phyloP scores from a whole-genome alignment of 2,113 vertebrate genomes.

The Tiliqua scincoides region DNA sequence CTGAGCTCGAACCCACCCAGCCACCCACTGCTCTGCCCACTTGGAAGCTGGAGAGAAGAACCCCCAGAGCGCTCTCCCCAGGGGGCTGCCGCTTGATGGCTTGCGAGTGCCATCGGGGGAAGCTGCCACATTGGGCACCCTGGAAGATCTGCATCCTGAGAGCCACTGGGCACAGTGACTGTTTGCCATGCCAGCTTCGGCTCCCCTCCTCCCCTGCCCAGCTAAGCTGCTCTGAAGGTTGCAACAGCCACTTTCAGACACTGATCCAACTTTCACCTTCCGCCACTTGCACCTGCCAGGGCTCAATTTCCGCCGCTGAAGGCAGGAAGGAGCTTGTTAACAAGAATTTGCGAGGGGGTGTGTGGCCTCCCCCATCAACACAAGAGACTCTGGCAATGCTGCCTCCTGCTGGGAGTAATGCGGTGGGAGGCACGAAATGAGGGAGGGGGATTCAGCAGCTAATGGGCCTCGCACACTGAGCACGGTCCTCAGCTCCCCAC shows the following conservation, averaged over 20 bases:
- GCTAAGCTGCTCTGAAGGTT: neutral
- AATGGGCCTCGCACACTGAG: neutral
- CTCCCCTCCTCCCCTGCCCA: too few relatives aligned
- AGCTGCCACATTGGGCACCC: too few relatives aligned
- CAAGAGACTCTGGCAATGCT: neutral
- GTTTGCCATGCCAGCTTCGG: neutral
- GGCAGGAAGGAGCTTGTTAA: neutral
- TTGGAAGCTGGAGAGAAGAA: too few relatives aligned
- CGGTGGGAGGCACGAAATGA: neutral
- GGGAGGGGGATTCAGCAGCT: neutral
- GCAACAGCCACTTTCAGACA: neutral
- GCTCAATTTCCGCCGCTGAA: neutral
- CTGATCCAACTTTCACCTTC: neutral
- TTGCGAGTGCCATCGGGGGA: too few relatives aligned
- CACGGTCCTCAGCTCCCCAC: neutral
- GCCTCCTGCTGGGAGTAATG: neutral
- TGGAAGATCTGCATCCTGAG: too few relatives aligned
- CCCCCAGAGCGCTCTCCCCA: too few relatives aligned
- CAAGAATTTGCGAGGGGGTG: neutral
- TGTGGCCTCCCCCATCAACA: neutral
- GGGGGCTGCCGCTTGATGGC: too few relatives aligned
- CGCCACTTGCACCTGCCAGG: too few relatives aligned
- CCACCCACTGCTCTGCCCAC: too few relatives aligned
- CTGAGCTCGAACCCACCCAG: too few relatives aligned
- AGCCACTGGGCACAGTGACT: too few relatives aligned